These are phyloP conservation scores for Mus caroli DNA, from an alignment of 2,797 vertebrate species.

Conservation along the genomic window DNA sequence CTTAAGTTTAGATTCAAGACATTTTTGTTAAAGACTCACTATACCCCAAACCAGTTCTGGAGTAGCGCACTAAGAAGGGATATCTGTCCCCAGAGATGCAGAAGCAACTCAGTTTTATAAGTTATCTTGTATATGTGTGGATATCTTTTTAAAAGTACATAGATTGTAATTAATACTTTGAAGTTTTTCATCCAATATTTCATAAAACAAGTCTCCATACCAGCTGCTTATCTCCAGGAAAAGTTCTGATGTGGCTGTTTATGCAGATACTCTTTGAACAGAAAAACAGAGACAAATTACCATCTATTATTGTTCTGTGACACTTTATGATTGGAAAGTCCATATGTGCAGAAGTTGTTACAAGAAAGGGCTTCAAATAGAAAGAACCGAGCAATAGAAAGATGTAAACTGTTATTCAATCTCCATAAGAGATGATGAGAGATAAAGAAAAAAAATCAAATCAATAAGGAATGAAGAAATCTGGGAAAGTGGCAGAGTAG, in stretches of 20 bases:
- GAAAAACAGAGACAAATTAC: constrained; percentile 31
- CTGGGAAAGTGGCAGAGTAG: constrained; percentile 70
- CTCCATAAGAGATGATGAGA: constrained; percentile 62
- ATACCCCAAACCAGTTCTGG: background rate
- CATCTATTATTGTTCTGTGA: constrained; percentile 63
- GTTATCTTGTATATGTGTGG: background rate
- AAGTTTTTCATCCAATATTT: background rate
- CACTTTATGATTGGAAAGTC: constrained; percentile 64
- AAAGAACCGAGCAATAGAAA: constrained; percentile 68
- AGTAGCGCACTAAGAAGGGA: accelerated
- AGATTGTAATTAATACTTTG: constrained; percentile 12
- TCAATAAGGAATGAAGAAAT: constrained; percentile 76
- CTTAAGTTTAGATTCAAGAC: background rate
- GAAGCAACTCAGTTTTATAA: background rate
- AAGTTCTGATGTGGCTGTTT: background rate
- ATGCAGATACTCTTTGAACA: constrained; percentile 56
- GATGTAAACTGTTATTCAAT: constrained; percentile 73
- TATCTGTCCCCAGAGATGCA: background rate
- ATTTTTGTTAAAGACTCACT: background rate
- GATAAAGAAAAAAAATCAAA: constrained; percentile 24
- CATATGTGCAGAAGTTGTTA: constrained; percentile 70
- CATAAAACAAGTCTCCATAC: background rate
- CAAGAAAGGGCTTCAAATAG: constrained; percentile 69
- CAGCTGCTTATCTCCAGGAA: constrained; percentile 4
- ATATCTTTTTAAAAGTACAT: background rate